phyloP scores from a whole-genome alignment of 2,113 vertebrate genomes.

The Melospiza georgiana region DNA sequence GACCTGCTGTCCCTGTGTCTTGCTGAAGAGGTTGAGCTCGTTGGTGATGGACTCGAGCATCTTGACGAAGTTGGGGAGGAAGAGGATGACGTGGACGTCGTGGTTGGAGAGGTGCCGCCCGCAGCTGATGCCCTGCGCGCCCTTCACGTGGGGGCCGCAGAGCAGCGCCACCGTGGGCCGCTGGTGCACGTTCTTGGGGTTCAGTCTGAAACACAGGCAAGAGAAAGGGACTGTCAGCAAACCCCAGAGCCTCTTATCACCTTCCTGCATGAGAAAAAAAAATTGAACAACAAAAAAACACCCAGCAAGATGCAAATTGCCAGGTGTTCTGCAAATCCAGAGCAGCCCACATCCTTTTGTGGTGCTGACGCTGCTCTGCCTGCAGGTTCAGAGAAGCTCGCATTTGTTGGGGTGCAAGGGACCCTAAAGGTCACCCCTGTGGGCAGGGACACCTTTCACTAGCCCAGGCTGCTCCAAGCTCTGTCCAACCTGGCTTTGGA shows the following conservation, averaged over 20 bases:
- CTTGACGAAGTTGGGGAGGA: slow-evolving; percentile 96
- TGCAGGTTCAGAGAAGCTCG: not conserved
- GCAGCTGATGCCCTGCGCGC: slow-evolving; percentile 97
- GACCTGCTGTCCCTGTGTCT: slow-evolving; percentile 91
- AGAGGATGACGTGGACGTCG: slow-evolving; percentile 93
- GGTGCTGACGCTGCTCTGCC: not conserved
- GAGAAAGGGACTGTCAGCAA: not conserved
- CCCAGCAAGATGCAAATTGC: not conserved
- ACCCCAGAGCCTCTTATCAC: not conserved
- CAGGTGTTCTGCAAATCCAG: not conserved
- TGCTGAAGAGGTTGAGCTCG: slow-evolving; percentile 91
- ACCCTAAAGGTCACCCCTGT: not conserved
- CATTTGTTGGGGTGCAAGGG: not conserved
- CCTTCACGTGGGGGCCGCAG: slow-evolving; percentile 94
- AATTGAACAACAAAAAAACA: no score
- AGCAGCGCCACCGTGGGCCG: slow-evolving; percentile 91
- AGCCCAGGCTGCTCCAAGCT: rapidly evolving
- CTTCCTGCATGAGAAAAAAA: not conserved
- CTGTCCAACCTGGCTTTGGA: rapidly evolving
- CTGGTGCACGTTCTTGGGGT: slow-evolving; percentile 97
- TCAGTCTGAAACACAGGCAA: slow-evolving; percentile 77
- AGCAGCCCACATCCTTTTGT: not conserved
- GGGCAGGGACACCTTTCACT: not conserved
- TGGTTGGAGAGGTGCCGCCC: slow-evolving; percentile 97
- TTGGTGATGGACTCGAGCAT: slow-evolving; percentile 95